Evolutionary conservation across 2,888 invertebrate species (phyloP), one percentile per base, ranked within the genome.

Genomic region (Gari tellinella): DNA sequence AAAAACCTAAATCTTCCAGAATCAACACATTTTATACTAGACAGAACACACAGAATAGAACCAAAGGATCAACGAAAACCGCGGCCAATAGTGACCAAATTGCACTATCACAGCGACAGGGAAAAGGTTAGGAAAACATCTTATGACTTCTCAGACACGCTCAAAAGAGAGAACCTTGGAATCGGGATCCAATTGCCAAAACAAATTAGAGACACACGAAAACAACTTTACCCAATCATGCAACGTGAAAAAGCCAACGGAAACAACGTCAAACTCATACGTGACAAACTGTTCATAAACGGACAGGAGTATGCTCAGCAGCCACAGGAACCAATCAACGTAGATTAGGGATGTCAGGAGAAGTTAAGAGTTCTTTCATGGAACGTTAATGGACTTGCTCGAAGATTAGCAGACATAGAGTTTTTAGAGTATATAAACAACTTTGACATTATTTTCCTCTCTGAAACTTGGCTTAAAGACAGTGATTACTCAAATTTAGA

Each of bases 71-170:
- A 37, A 31, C n/a, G 62, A 51, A 21, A 62, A 57, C 19, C 46
- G 3, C 15, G 68, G 2, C 62, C 68, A 0, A 69, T 69, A 15
- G 68, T 69, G 17, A 56, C 26, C 0, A 62, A 69, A 49, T 62
- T 62, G 19, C 68, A 69, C 19, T 43, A 56, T 37, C 56, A 49
- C 21, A 23, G 17, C 1, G 57, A 69, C 15, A 25, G 62, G 43
- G 68, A 69, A 48, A 7, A 5, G 21, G 49, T 68, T 10, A 21
- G 48, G 46, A 21, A 38, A n/a, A 48, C 23, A 26, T 52, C 68
- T 10, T 62, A 40, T 31, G 41, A 48, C 1, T 14, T 37, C 1
- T 45, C 61, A 10, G 21, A 26, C 1, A 56, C 43, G 19, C 40
- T 69, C 41, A 56, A 62, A 23, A n/a, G 48, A 25, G 40, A n/a